phyloP scores from a whole-genome alignment of 2,797 vertebrate genomes.

The Diglossa cyanea region DNA sequence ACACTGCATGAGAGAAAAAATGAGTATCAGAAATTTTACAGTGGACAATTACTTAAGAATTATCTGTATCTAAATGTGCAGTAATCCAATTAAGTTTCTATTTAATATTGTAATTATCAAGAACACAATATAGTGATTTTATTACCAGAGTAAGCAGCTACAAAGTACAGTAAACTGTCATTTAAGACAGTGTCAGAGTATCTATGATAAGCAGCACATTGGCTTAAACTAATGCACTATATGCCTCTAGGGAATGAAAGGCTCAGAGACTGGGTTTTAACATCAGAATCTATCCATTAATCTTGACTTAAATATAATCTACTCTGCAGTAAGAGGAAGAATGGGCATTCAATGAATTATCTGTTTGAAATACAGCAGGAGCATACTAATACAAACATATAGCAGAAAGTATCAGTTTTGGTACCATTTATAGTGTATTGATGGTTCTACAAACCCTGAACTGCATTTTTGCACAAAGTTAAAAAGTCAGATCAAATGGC shows the following conservation, averaged over 20 bases:
- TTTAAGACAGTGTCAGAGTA: constrained; percentile 81
- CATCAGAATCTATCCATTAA: constrained; percentile 88
- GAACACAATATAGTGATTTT: constrained; percentile 91
- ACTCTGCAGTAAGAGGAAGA: constrained; percentile 79
- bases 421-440: background rate
- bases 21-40: constrained; percentile 76
- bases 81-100: constrained; percentile 92
- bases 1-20: constrained; percentile 57
- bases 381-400: constrained; percentile 63
- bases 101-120: constrained; percentile 93
- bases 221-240: constrained; percentile 89
- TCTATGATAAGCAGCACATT: constrained; percentile 82
- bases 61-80: constrained; percentile 89
- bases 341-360: constrained; percentile 80
- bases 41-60: constrained; percentile 83
- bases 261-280: constrained; percentile 79
- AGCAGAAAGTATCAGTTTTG: constrained; percentile 37
- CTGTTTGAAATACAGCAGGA: constrained; percentile 74
- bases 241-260: constrained; percentile 80
- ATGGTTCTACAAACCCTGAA: background rate
- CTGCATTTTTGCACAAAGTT: background rate
- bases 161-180: constrained; percentile 80
- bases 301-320: constrained; percentile 91
- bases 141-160: constrained; percentile 83
- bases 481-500: background rate